A percentile compares a stretch with the other conserved stretches of the same genome.
phyloP scores from a whole-genome alignment of 2,113 vertebrate genomes.

The Elephas maximus region DNA sequence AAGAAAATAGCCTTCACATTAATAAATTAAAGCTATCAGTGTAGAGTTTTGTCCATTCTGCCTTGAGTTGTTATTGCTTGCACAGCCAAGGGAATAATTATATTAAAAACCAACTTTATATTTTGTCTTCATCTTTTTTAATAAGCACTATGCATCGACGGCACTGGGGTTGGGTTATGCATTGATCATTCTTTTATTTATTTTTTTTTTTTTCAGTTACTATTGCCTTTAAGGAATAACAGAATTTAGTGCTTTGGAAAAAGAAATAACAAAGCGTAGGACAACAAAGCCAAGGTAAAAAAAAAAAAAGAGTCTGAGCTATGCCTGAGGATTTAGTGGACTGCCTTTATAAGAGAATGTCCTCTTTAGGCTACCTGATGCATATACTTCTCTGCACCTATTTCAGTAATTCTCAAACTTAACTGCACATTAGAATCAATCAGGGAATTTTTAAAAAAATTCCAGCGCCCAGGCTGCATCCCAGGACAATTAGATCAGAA shows the following conservation, averaged over 20 bases:
- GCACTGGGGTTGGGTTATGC: background rate
- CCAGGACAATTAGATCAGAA: background rate
- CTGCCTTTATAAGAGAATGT: background rate
- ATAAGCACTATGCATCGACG: constrained; percentile 8
- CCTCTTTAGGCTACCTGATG: background rate
- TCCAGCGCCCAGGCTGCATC: background rate
- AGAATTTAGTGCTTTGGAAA: constrained; percentile 47
- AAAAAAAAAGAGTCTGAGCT: background rate
- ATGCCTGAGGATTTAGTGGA: background rate
- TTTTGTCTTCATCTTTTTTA: constrained; percentile 20
- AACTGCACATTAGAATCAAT: background rate
- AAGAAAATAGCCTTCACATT: constrained; percentile 73
- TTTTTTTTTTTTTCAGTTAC: constrained; percentile 44
- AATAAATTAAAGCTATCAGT: constrained; percentile 66
- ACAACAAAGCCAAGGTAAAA: background rate
- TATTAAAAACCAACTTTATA: constrained; percentile 66
- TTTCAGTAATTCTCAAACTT: background rate
- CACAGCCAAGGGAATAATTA: constrained; percentile 17
- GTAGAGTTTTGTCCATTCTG: constrained; percentile 51
- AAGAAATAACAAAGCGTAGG: constrained; percentile 50
- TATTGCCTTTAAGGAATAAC: constrained; percentile 58
- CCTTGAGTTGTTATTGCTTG: constrained; percentile 59
- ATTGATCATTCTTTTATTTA: constrained; percentile 70
- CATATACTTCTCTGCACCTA: background rate
- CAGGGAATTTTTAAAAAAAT: background rate